Conservation (phyloP, 2,797 vertebrate species). For the Myotis findleyi region DNA sequence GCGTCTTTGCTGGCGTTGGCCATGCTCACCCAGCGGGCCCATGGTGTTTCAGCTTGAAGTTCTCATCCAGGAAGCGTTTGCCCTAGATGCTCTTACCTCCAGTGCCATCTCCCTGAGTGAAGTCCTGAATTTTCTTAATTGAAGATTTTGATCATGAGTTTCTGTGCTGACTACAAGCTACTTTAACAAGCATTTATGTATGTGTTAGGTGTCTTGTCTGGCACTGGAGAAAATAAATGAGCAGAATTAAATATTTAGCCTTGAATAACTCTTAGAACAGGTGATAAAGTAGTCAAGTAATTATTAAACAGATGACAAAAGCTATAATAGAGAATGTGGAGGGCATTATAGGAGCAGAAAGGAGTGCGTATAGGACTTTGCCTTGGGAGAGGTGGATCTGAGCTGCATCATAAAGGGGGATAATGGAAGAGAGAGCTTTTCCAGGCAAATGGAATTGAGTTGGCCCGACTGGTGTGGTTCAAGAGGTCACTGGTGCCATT, state of each 20-base stretch:
- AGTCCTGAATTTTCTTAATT: background rate
- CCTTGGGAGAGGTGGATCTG: background rate
- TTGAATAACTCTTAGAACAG: background rate
- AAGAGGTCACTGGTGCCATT: no score
- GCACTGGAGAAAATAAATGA: slow-evolving; percentile 17
- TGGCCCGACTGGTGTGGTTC: background rate
- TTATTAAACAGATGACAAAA: slow-evolving; percentile 2
- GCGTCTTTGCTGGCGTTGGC: slow-evolving; percentile 98
- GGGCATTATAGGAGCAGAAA: background rate
- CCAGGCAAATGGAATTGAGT: slow-evolving; percentile 33
- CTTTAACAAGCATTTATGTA: slow-evolving; percentile 34
- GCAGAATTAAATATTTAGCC: slow-evolving; percentile 20
- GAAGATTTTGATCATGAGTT: background rate
- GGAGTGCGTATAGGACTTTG: background rate
- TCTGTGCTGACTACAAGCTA: background rate
- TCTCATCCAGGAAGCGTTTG: slow-evolving; percentile 97
- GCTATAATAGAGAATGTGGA: background rate
- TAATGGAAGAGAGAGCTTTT: background rate
- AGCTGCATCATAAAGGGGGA: background rate
- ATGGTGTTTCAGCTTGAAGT: slow-evolving; percentile 99
- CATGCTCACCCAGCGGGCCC: slow-evolving; percentile 97
- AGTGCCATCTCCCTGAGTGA: no score
- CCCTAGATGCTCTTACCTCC: slow-evolving; percentile 99
- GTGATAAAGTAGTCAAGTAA: background rate
- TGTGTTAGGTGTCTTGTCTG: background rate